These are phyloP conservation scores for Chirona hameri DNA, from an alignment of 2,888 invertebrate species.

Conservation along the genomic window DNA sequence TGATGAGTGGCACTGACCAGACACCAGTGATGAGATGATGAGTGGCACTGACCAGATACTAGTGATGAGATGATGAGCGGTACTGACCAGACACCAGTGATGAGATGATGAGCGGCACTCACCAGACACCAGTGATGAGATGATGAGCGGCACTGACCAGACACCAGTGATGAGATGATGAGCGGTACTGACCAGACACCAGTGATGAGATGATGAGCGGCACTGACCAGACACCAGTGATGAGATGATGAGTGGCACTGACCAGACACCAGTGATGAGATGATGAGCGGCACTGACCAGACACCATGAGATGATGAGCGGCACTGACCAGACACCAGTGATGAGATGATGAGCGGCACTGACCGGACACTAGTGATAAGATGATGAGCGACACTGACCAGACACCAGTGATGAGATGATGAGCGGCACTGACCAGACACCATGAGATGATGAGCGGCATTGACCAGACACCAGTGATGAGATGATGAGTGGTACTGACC, in stretches of 20 bases:
- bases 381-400: conserved; percentile 62
- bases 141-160: conserved; percentile 60
- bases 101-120: conserved; percentile 60
- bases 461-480: conserved; percentile 61
- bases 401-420: conserved; percentile 62
- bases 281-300: conserved; percentile 60
- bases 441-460: conserved; percentile 62
- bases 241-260: conserved; percentile 60
- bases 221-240: conserved; percentile 58
- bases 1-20: conserved; percentile 60
- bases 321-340: conserved; percentile 60
- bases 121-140: conserved; percentile 62
- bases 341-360: conserved; percentile 60
- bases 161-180: conserved; percentile 61
- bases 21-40: conserved; percentile 61
- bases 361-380: conserved; percentile 61
- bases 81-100: conserved; percentile 58
- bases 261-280: conserved; percentile 62
- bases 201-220: conserved; percentile 63
- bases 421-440: conserved; percentile 59
- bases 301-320: conserved; percentile 62
- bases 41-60: conserved; percentile 61
- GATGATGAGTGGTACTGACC: conserved; percentile 60
- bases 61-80: conserved; percentile 63
- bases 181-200: conserved; percentile 61